These are phyloP conservation scores for Azorinus chamasolen DNA, from an alignment of 2,888 invertebrate species.

Conservation along the genomic window DNA sequence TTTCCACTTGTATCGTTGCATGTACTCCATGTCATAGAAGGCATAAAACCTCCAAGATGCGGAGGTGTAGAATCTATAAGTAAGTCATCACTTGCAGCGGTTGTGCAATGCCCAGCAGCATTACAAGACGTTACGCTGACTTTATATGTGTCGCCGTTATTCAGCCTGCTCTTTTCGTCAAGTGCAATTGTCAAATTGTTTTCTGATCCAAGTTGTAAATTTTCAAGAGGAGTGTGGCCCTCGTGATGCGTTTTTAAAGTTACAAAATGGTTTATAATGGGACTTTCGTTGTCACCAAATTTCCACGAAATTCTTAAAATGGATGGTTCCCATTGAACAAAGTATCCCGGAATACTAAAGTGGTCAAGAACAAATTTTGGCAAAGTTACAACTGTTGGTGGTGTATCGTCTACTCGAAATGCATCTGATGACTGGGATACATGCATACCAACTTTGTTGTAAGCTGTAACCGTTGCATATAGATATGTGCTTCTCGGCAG, in stretches of 20 bases:
- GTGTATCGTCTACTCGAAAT: constrained; percentile 39
- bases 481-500: constrained; percentile 25
- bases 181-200: constrained; percentile 39
- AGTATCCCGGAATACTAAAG: not conserved
- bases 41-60: constrained; percentile 59
- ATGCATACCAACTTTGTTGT: constrained; percentile 45
- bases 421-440: constrained; percentile 30
- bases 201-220: constrained; percentile 36
- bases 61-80: constrained; percentile 71
- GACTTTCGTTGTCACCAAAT: constrained; percentile 56
- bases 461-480: constrained; percentile 42
- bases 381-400: constrained; percentile 23
- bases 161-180: constrained; percentile 33
- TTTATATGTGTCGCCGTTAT: constrained; percentile 53
- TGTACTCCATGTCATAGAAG: constrained; percentile 45
- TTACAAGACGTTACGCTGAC: constrained; percentile 60
- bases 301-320: constrained; percentile 40
- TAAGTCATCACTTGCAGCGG: constrained; percentile 37
- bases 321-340: constrained; percentile 53
- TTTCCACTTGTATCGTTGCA: not conserved
- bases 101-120: constrained; percentile 62
- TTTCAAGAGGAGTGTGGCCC: constrained; percentile 46
- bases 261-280: constrained; percentile 41
- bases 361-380: constrained; percentile 12
- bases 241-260: constrained; percentile 51